phyloP scores from a whole-genome alignment of 2,888 invertebrate genomes.

The Megamerina dolium region DNA sequence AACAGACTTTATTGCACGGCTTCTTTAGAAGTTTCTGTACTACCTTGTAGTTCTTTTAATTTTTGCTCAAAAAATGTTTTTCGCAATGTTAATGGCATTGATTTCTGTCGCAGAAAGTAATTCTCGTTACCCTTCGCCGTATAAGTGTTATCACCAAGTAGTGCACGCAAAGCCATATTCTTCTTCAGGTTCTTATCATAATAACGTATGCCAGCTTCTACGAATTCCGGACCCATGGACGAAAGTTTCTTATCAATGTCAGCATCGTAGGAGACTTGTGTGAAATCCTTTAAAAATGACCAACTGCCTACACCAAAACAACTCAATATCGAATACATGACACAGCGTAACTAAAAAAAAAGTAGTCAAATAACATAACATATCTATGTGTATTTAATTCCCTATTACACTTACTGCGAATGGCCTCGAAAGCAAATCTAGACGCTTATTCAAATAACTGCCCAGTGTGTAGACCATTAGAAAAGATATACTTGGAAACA shows the following conservation, averaged over 20 bases:
- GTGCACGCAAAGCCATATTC: slow-evolving; percentile 66
- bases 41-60: slow-evolving; percentile 43
- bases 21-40: neutral
- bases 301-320: slow-evolving; percentile 57
- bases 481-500: slow-evolving; percentile 52
- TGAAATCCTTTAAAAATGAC: slow-evolving; percentile 59
- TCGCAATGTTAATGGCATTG: slow-evolving; percentile 60
- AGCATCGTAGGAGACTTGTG: slow-evolving; percentile 59
- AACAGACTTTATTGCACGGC: neutral
- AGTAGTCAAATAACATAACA: slow-evolving; percentile 1
- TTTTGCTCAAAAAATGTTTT: slow-evolving; percentile 60
- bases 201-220: slow-evolving; percentile 69
- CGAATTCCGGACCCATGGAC: slow-evolving; percentile 55
- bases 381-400: neutral
- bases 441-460: slow-evolving; percentile 51
- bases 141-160: slow-evolving; percentile 60
- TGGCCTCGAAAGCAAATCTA: slow-evolving; percentile 56
- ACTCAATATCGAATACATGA: slow-evolving; percentile 56
- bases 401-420: slow-evolving; percentile 35
- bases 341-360: slow-evolving; percentile 33
- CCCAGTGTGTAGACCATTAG: slow-evolving; percentile 53
- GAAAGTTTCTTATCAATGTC: slow-evolving; percentile 59
- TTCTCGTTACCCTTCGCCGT: slow-evolving; percentile 66
- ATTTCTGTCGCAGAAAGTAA: slow-evolving; percentile 59
- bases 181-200: slow-evolving; percentile 66